These are phyloP conservation scores for Pelusios castaneus DNA, from an alignment of 2,113 vertebrate genomes.

Conservation along the genomic window DNA sequence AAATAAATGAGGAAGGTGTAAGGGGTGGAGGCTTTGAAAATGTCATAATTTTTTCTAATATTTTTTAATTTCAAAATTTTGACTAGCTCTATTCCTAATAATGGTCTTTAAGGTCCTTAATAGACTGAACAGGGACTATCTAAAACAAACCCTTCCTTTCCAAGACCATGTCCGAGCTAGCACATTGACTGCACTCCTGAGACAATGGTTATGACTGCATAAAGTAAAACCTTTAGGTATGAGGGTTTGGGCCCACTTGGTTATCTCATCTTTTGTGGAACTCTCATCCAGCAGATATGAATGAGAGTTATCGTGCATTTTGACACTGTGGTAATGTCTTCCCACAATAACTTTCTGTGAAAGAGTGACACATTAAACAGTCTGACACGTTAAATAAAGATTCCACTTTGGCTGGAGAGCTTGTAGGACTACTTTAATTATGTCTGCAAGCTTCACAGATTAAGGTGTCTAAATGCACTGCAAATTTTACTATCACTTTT, in stretches of 20 bases:
- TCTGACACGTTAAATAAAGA: conserved; percentile 42
- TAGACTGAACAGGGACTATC: background rate
- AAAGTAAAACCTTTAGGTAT: background rate
- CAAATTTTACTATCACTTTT: conserved; percentile 11
- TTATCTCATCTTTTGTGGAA: background rate
- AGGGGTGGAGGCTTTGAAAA: background rate
- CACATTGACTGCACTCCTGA: background rate
- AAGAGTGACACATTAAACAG: background rate
- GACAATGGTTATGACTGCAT: background rate
- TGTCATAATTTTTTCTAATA: background rate
- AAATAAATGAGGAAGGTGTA: background rate
- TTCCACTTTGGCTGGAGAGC: conserved; percentile 20
- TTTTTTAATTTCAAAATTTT: background rate
- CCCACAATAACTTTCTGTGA: background rate
- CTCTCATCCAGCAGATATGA: background rate
- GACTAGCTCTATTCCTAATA: background rate
- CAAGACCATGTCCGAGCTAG: background rate
- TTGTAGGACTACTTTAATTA: conserved; percentile 23
- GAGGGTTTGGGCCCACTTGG: background rate
- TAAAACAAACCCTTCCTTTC: background rate
- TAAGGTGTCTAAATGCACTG: conserved; percentile 30
- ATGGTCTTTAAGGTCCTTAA: background rate
- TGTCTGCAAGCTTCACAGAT: conserved; percentile 62
- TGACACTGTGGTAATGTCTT: background rate
- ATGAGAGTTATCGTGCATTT: background rate